Conservation (phyloP, 2,888 invertebrate genomes). For the Oeneis ivallda region DNA sequence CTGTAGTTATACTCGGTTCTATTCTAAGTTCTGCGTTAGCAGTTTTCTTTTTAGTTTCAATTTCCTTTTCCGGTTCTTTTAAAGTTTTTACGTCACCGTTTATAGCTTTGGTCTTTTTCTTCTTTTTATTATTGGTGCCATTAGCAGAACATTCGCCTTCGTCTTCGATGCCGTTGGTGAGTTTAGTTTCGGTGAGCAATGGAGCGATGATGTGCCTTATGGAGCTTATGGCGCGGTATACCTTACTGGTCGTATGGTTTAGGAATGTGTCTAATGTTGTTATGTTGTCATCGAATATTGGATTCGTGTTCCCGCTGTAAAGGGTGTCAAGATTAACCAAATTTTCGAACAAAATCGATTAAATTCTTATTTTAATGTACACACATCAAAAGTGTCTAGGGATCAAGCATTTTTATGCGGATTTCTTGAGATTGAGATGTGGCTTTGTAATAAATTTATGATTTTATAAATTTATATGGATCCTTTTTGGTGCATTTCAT, state of each 20-base stretch:
- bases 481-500: too few species aligned
- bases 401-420: too few species aligned
- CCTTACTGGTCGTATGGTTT: conserved; percentile 48
- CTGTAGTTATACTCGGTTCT: conserved; percentile 2
- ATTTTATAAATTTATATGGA: too few species aligned
- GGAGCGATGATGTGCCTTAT: conserved; percentile 54
- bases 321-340: conserved; percentile 16
- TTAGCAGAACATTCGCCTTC: conserved; percentile 31
- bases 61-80: conserved; percentile 33
- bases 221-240: conserved; percentile 55
- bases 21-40: conserved; percentile 18
- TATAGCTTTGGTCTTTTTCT: conserved; percentile 34
- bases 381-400: too few species aligned
- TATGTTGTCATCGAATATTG: conserved; percentile 45
- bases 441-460: too few species aligned
- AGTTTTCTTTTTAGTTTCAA: conserved; percentile 45
- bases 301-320: conserved; percentile 52
- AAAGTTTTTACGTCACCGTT: conserved; percentile 30
- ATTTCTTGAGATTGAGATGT: too few species aligned
- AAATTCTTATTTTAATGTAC: too few species aligned
- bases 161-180: conserved; percentile 32
- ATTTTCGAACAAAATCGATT: neutral
- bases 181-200: conserved; percentile 27
- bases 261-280: conserved; percentile 43
- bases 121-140: conserved; percentile 36